Base-by-base conservation (phyloP, 1,140 invertebrate species). In the Orchesella cincta region DNA sequence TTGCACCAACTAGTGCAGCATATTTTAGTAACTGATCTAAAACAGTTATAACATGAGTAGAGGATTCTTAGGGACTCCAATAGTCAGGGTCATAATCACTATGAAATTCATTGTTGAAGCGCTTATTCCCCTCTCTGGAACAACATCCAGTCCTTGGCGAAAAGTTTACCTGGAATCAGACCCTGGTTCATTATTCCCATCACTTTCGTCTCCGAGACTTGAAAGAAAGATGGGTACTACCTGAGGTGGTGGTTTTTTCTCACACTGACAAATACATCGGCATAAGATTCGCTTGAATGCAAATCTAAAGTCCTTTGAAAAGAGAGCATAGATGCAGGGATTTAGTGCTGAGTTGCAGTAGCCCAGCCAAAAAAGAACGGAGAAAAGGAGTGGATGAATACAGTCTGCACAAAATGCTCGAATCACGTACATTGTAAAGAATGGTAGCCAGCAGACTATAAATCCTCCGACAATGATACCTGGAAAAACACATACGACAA, bases 291-390 rank as follows among this genome's bases (percentile, higher is more conserved):
- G 90, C 85, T 94, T 94, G 88, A 97, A 97, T 20, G 95, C 95
- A 83, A 92, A 92, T 79, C 94, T 90, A 85, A 97, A 98, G 85
- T 96, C 94, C 85, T 94, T 93, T 82, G 93, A 95, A 85, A 97
- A 96, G 64, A 96, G 88, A 8, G 94, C 94, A 84, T 97, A 98
- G 80, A 95, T 94, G 82, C 93, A 90, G 0, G 74, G 54, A 74
- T 82, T 82, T 29, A 80, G 67, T 26, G 79, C 81, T 0, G 75
- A 96, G 86, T 98, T 98, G 84, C 94, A 95, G 85, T 98, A 99
- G 1, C 97, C 97, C 31, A 98, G 88, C 96, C 96, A 98, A 86
- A 98, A 98, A 8, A 98, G 90, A 0, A 98, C 90, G 52, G 93
- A 96, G 86, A 98, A 96, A 39, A 95, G 86, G 57, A 93, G 88